Percentiles rank a stretch among this genome's conserved stretches.
These are phyloP conservation scores for Dysdera silvatica DNA, from an alignment of 1,140 invertebrate species.

Conservation along the genomic window DNA sequence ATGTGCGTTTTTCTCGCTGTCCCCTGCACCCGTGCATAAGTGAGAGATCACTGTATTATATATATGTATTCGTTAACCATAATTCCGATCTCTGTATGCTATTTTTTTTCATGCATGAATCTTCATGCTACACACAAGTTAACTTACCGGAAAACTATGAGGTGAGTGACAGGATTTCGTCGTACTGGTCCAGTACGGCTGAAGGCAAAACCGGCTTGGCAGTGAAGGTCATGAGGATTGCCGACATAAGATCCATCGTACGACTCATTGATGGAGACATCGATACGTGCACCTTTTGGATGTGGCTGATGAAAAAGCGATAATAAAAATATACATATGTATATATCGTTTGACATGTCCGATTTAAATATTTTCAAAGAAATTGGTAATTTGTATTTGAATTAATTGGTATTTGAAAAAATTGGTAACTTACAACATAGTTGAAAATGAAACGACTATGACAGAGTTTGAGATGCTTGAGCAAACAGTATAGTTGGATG, in stretches of 20 bases:
- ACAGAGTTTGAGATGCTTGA: slow-evolving; percentile 88
- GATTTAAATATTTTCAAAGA: not conserved
- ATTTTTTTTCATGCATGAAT: not conserved
- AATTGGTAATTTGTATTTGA: slow-evolving; percentile 43
- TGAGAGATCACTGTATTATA: too few relatives aligned
- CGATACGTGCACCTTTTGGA: slow-evolving; percentile 75
- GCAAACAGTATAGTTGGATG: slow-evolving; percentile 70
- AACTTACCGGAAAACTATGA: slow-evolving; percentile 65
- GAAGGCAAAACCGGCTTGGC: slow-evolving; percentile 56
- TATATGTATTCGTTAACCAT: too few relatives aligned
- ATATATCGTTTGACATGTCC: not conserved
- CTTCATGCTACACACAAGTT: not conserved
- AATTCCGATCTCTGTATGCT: too few relatives aligned
- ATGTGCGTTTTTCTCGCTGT: too few relatives aligned
- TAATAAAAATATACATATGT: not conserved
- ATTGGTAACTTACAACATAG: slow-evolving; percentile 66
- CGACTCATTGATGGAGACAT: slow-evolving; percentile 88
- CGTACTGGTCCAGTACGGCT: slow-evolving; percentile 72
- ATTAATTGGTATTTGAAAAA: not conserved
- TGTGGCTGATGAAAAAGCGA: slow-evolving; percentile 53
- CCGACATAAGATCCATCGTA: slow-evolving; percentile 93
- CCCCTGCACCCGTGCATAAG: too few relatives aligned
- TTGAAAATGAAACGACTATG: slow-evolving; percentile 89
- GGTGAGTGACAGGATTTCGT: slow-evolving; percentile 74
- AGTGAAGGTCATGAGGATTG: slow-evolving; percentile 79